Evolutionary conservation across 2,888 invertebrate genomes (phyloP).

Genomic region (Papilio elwesi): DNA sequence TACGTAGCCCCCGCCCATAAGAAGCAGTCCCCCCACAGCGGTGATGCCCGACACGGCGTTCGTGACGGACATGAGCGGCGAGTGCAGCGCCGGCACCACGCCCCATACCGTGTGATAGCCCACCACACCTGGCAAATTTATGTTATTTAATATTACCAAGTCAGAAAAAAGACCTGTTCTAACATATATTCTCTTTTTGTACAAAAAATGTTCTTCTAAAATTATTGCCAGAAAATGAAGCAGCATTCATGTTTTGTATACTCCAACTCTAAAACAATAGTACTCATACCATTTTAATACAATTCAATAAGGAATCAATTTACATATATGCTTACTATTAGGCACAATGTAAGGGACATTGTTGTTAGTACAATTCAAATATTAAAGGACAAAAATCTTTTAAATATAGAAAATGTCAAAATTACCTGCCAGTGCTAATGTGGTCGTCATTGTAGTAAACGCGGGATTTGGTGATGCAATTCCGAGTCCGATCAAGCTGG

Average conservation of each 20-base stretch:
- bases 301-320: no score
- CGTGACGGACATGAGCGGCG: slow-evolving; percentile 96
- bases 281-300: no score
- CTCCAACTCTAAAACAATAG: no score
- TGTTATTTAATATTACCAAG: not conserved
- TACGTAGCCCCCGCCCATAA: slow-evolving; percentile 92
- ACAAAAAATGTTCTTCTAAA: no score
- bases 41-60: slow-evolving; percentile 96
- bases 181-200: no score
- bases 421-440: slow-evolving; percentile 91
- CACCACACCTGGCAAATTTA: slow-evolving; percentile 85
- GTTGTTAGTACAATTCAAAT: no score
- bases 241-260: no score
- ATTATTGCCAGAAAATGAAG: no score
- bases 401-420: slow-evolving; percentile 49
- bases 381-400: no score
- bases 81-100: slow-evolving; percentile 95
- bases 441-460: slow-evolving; percentile 94
- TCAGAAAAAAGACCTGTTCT: no score
- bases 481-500: slow-evolving; percentile 87
- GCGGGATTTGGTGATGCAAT: slow-evolving; percentile 91
- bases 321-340: no score
- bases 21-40: slow-evolving; percentile 93
- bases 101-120: slow-evolving; percentile 96
- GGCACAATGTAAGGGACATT: no score